Base-by-base conservation (phyloP, 1,140 invertebrate species). In the Bombyx mandarina region DNA sequence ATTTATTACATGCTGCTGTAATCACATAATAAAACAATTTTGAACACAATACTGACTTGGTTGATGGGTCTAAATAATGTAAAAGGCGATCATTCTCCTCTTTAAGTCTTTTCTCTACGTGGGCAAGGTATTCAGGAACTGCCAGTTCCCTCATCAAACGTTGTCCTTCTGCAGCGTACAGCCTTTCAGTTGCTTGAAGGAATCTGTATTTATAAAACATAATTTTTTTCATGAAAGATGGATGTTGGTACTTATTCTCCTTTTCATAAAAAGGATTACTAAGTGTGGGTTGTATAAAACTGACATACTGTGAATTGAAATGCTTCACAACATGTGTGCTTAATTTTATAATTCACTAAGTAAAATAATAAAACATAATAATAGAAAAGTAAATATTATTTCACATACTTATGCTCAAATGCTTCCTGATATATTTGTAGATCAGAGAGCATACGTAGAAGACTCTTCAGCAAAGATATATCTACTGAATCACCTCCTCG, bases 401-500 rank as follows among this genome's bases (percentile, higher is more conserved):
- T 43, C 46, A 69, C 69, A 65, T 65, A 93, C 91, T 96, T 96
- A 56, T 93, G 91, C 89, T 99, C 97, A 89, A 99, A 99, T 6
- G 96, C 95, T 68, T 95, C 94, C 75, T 96, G 93, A 82, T 99
- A 99, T 62, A 99, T 98, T 89, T 99, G 95, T 58, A 99, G 88
- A 89, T 99, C 98, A 51, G 96, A 97, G 18, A 99, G 90, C 98
- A 99, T 99, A 69, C 98, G 90, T 22, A 99, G 90, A 12, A 99
- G 88, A 64, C 95, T 98, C 83, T 99, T 99, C 6, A 99, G 90
- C 61, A 99, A 88, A 3, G 94, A 95, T 61, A 97, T 90, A 88
- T 99, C 98, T 0, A 99, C 97, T 35, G 96, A 92, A 73, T 99
- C 97, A 5, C 98, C 98, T 71, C 94, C 94, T 12, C 98, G 89